Base-by-base conservation (phyloP, 2,113 vertebrate species). In the Empidonax alnorum region DNA sequence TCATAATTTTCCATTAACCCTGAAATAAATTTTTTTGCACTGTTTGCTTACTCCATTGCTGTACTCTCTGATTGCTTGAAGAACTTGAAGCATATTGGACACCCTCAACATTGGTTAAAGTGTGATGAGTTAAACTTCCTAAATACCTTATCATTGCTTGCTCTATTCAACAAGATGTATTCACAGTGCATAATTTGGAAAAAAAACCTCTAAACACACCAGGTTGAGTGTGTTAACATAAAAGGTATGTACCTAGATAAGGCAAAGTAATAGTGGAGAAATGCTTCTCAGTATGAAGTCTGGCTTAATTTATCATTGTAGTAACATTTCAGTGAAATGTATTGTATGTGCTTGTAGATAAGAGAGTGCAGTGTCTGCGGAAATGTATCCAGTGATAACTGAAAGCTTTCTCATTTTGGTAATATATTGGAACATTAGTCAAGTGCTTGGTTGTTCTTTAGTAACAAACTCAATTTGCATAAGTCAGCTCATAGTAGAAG, bases 361-460 rank as follows among this genome's bases (percentile, higher is more conserved):
- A 69, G 84, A 39, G 75, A 90, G 67, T 44, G 65, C 71, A 50
- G 66, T 83, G 67, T 75, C 78, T 90, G 75, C 0, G 6, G 82
- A 86, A 83, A 55, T 44, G 37, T 68, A 72, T 93, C 72, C 63
- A 89, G 63, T 30, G 52, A 84, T 89, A 77, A 65, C 66, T 63
- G 56, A 88, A 94, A 94, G 47, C 76, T 75, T 84, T 96, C 83
- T 94, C 44, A n/a, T 79, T 94, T 86, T 78, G 69, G 72, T 92
- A 89, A 68, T 81, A 41, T 37, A 65, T 55, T 44, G 83, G 73
- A 65, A 52, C 35, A 12, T 87, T 53, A 83, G 68, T 86, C 58
- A 82, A 90, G 85, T 24, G 14, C 39, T 89, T 84, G 61, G 50
- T 84, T 65, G 44, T 91, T 93, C 66, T 87, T 93, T 20, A 74